phyloP scores from a whole-genome alignment of 2,888 invertebrate species.

The Leptinotarsa tumamoca region DNA sequence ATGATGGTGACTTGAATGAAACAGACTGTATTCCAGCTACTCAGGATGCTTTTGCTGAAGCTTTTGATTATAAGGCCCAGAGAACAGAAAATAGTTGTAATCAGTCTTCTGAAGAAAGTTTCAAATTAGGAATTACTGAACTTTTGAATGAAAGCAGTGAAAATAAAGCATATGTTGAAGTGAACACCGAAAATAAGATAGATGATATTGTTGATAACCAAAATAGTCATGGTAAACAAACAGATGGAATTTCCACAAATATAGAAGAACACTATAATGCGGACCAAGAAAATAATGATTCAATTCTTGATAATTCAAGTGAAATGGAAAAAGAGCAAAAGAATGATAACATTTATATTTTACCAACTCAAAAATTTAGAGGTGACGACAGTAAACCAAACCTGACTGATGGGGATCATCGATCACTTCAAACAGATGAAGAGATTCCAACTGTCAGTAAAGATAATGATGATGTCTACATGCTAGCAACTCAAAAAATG shows the following conservation, averaged over 20 bases:
- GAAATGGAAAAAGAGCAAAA: background rate
- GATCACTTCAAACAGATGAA: background rate
- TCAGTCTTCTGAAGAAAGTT: conserved; percentile 50
- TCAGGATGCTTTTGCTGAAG: conserved; percentile 49
- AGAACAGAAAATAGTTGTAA: conserved; percentile 23
- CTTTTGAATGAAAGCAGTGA: conserved; percentile 39
- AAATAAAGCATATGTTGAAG: conserved; percentile 19
- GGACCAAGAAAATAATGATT: background rate
- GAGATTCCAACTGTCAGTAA: background rate
- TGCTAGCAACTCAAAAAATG: conserved; percentile 46
- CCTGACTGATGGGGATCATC: background rate
- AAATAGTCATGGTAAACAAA: conserved; percentile 12
- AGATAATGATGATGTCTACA: conserved; percentile 42
- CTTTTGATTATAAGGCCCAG: conserved; percentile 31
- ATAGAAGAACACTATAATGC: background rate
- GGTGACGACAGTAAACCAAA: background rate
- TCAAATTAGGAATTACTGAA: conserved; percentile 54
- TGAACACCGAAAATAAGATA: conserved; percentile 12
- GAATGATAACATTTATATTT: conserved; percentile 29
- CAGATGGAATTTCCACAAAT: conserved; percentile 4
- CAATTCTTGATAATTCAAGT: conserved; percentile 4
- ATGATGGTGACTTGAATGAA: conserved; percentile 49
- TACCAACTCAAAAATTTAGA: conserved; percentile 32
- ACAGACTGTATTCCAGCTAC: conserved; percentile 55
- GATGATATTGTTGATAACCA: conserved; percentile 26